A percentile compares a stretch with the other conserved stretches of the same genome.
Conservation (phyloP, 2,888 invertebrate species). For the Caenorhabditis afra region DNA sequence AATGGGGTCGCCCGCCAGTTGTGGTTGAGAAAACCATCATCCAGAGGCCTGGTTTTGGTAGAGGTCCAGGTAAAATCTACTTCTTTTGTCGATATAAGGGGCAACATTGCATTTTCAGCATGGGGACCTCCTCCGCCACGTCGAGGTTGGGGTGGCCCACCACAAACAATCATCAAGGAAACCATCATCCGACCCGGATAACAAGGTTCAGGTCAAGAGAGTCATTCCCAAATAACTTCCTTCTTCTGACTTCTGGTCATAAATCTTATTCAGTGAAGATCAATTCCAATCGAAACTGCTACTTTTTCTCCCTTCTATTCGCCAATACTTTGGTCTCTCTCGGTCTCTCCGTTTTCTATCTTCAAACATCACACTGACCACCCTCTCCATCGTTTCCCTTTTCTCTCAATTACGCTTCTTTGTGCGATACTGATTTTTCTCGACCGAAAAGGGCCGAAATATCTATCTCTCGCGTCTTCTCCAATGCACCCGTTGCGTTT, state of each 20-base stretch:
- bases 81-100: too few species aligned
- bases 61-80: slow-evolving; percentile 4
- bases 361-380: slow-evolving; percentile 27
- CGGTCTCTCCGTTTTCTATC: too few species aligned
- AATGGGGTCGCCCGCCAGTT: slow-evolving; percentile 43
- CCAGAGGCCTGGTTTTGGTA: slow-evolving; percentile 2
- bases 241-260: not conserved
- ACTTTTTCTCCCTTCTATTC: not conserved
- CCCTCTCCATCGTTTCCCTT: not conserved
- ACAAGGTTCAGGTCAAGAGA: not conserved
- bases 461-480: slow-evolving; percentile 9
- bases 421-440: slow-evolving; percentile 29
- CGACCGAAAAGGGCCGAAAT: slow-evolving; percentile 38
- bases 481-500: slow-evolving; percentile 38
- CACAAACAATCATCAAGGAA: slow-evolving; percentile 8
- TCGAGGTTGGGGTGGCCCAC: slow-evolving; percentile 7
- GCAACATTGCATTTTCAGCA: not conserved
- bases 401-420: slow-evolving; percentile 10
- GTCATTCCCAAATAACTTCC: slow-evolving; percentile 16
- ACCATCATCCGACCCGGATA: slow-evolving; percentile 17
- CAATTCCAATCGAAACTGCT: slow-evolving; percentile 18
- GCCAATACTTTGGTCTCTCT: slow-evolving; percentile 30
- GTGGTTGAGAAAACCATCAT: slow-evolving; percentile 28
- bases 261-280: slow-evolving; percentile 2
- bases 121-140: slow-evolving; percentile 1